Base-by-base conservation (phyloP, 2,113 vertebrate genomes). In the Todiramphus chloris region DNA sequence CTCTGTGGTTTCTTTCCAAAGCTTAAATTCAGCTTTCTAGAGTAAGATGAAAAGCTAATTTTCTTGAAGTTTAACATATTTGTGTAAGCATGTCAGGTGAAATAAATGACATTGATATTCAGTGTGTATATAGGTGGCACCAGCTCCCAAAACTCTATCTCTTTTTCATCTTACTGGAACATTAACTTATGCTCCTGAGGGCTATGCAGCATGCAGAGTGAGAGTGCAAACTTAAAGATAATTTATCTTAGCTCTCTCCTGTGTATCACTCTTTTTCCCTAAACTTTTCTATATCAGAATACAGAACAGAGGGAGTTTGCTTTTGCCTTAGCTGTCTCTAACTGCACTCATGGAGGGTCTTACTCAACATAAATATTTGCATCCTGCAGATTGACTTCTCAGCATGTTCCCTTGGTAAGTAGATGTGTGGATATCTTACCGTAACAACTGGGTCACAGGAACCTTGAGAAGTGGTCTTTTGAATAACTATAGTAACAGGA, bases 41-140 rank as follows among this genome's bases (percentile, higher is more conserved):
- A 96, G 93, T 83, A 98, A 97, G 95, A 97, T 83, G 94, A 95
- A 97, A 97, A 96, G 96, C 92, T 96, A 93, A 97, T 95, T 97
- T 97, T 97, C 96, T 87, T 95, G 90, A 90, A 93, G 72, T 95
- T 96, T 97, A 97, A 87, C 84, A 4, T 97, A 95, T 90, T 89
- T 96, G 90, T 95, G 91, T 91, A 82, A 48, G 46, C 78, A 77
- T 86, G 96, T 96, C 95, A 96, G 92, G 93, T 92, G 93, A 97
- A 96, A 97, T 90, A 96, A 96, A 97, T 93, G 96, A 87, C 96
- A 93, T 89, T 44, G 92, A 94, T 93, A 87, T 82, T 94, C 88
- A 68, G 51, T 20, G 27, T 58, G 82, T 81, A 84, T 93, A 92
- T 96, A 96, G 94, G 96, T 96, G 95, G 96, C 95, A 58, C 89